Evolutionary conservation across 1,140 invertebrate genomes (phyloP), one percentile per base, ranked within the genome.

Genomic region (Drosophila insularis): DNA sequence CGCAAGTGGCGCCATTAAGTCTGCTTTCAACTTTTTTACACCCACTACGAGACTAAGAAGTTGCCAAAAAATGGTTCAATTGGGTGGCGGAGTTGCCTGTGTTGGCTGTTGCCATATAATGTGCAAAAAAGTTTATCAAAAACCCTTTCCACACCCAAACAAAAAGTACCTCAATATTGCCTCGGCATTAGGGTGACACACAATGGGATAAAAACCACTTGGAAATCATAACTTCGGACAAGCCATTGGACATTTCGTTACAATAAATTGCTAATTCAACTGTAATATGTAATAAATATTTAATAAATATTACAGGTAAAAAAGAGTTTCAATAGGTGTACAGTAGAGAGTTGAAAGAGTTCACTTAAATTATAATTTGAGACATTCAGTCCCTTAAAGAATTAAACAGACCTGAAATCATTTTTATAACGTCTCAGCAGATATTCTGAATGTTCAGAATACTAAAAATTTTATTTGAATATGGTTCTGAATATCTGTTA

Each of bases 21-120:
- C 84, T 80, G 85, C 74, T 84, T 73, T 84, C 81, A 89, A 89
- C 85, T 89, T 89, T 87, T 89, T 89, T 89, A 76, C 84, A 89
- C 84, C 84, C 84, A 89, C 84, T 89, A 73, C 73, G 80, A 70
- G 71, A 71, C 81, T 66, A 71, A 54, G 82, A 73, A 76, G 62
- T 75, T 71, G 69, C 66, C 50, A 74, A 63, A 50, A 61, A 59
- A 46, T 40, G 61, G 40, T 31, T 50, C 43, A 21, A n/a, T 19
- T 14, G 13, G 13, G 43, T 2, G 5, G 6, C 43, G 56, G 2
- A n/a, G 32, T 6, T 31, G 19, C 17, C 7, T 7, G 53, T 14
- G 17, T 46, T 54, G 55, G 68, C 71, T 79, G 72, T 69, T 78
- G 63, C 75, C 82, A 82, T 80, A 89, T 87, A 87, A 89, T 89